phyloP scores from a whole-genome alignment of 1,140 invertebrate species.

The Lordiphosa collinella region DNA sequence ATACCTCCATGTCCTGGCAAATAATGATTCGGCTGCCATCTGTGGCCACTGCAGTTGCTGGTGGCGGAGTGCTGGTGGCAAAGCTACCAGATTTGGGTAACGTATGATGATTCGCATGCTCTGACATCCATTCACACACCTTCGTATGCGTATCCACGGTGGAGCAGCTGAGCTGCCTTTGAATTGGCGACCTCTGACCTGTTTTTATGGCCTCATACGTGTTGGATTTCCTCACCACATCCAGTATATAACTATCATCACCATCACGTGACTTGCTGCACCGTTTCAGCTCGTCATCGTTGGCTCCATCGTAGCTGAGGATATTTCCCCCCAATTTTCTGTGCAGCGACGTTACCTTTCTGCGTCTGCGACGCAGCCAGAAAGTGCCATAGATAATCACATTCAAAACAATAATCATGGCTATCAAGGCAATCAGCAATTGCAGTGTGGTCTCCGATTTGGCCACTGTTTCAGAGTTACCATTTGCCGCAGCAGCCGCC shows the following conservation, averaged over 20 bases:
- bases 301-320: constrained; percentile 72
- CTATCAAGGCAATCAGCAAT: constrained; percentile 88
- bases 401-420: constrained; percentile 91
- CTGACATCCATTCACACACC: constrained; percentile 92
- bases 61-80: constrained; percentile 78
- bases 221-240: constrained; percentile 78
- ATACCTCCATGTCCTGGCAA: constrained; percentile 75
- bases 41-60: constrained; percentile 81
- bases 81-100: constrained; percentile 66
- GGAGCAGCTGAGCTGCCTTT: constrained; percentile 87
- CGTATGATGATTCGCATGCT: constrained; percentile 80
- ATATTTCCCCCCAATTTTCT: constrained; percentile 69
- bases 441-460: constrained; percentile 82
- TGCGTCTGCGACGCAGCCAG: constrained; percentile 60
- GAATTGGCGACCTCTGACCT: constrained; percentile 79
- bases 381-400: constrained; percentile 80
- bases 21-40: constrained; percentile 62
- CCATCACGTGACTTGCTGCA: constrained; percentile 70
- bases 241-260: constrained; percentile 74
- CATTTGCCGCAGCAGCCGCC: constrained; percentile 1
- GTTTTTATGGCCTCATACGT: constrained; percentile 82
- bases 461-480: constrained; percentile 41
- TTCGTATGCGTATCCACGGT: constrained; percentile 91
- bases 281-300: constrained; percentile 77
- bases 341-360: constrained; percentile 40